Percentiles rank a stretch among this genome's conserved stretches.
Evolutionary conservation across 2,888 invertebrate species (phyloP).

Genomic region (Nymphalis c-album): DNA sequence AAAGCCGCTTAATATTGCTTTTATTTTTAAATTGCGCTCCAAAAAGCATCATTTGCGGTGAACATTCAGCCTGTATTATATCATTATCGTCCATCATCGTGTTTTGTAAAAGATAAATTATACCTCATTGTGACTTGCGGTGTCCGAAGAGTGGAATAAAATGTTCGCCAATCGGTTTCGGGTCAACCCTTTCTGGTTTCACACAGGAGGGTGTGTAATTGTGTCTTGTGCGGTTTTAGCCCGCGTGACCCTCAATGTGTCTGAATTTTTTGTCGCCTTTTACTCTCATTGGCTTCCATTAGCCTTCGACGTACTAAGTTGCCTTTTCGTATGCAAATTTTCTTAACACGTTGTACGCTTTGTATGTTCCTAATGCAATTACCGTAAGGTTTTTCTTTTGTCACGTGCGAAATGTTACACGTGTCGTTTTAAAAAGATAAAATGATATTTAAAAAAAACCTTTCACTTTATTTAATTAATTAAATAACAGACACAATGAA

Average conservation of each 20-base stretch:
- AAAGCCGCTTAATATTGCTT: too few species aligned
- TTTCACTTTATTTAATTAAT: too few species aligned
- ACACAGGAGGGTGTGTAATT: slow-evolving; percentile 68
- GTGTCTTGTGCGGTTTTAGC: slow-evolving; percentile 72
- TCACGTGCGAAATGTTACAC: too few species aligned
- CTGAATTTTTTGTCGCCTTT: slow-evolving; percentile 66
- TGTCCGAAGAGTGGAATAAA: slow-evolving; percentile 55
- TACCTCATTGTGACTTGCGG: slow-evolving; percentile 31
- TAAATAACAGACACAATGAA: too few species aligned
- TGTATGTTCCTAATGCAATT: background rate
- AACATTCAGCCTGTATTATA: background rate
- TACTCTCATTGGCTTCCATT: slow-evolving; percentile 52
- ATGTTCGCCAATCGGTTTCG: slow-evolving; percentile 58
- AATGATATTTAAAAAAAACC: too few species aligned
- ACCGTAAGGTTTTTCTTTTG: too few species aligned
- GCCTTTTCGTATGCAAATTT: slow-evolving; percentile 5
- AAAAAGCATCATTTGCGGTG: too few species aligned
- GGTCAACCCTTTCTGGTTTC: slow-evolving; percentile 70
- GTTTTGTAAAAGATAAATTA: slow-evolving; percentile 30
- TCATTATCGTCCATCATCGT: background rate
- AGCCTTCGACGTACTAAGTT: background rate
- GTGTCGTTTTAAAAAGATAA: too few species aligned
- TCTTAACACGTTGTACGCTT: background rate
- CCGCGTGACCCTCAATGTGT: slow-evolving; percentile 67
- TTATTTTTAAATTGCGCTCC: too few species aligned